A percentile compares a stretch with the other conserved stretches of the same genome.
Conservation (phyloP, 2,113 vertebrate genomes). For the Syngnathus typhle region DNA sequence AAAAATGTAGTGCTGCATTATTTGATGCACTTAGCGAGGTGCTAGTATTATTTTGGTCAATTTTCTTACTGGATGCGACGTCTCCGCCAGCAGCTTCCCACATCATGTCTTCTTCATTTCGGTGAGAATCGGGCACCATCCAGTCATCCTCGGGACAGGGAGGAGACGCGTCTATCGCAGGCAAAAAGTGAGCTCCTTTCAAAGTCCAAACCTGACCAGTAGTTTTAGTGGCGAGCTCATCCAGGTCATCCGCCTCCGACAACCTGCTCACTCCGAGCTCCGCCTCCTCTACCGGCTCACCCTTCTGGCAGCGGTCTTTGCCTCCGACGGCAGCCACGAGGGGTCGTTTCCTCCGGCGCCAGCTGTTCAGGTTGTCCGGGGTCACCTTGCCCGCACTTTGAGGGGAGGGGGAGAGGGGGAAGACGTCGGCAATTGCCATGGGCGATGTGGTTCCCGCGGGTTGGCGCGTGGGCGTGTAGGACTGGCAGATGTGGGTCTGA, state of each 20-base stretch:
- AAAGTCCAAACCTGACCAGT: slow-evolving; percentile 39
- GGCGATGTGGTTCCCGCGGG: slow-evolving; percentile 70
- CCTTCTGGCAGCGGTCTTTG: slow-evolving; percentile 41
- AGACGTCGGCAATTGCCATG: slow-evolving; percentile 38
- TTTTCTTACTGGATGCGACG: slow-evolving; percentile 34
- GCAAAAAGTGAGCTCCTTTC: slow-evolving; percentile 33
- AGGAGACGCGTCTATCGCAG: slow-evolving; percentile 28
- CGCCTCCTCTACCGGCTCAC: slow-evolving; percentile 68
- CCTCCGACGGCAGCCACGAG: slow-evolving; percentile 37
- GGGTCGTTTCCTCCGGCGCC: slow-evolving; percentile 86
- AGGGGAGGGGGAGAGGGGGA: slow-evolving; percentile 81
- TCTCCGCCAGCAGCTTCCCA: slow-evolving; percentile 34
- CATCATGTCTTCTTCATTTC: slow-evolving; percentile 32
- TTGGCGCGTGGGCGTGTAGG: slow-evolving; percentile 82
- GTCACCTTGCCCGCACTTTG: slow-evolving; percentile 77
- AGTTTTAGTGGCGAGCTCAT: slow-evolving; percentile 49
- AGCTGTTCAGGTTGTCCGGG: slow-evolving; percentile 83
- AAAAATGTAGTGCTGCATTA: too few species aligned
- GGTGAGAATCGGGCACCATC: slow-evolving; percentile 36
- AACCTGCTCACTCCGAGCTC: slow-evolving; percentile 81
- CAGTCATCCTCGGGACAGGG: slow-evolving; percentile 27
- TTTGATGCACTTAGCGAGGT: too few species aligned
- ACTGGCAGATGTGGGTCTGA: slow-evolving; percentile 90
- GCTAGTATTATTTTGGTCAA: too few species aligned
- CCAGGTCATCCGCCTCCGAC: slow-evolving; percentile 72